Base-by-base conservation (phyloP, 2,797 vertebrate genomes). In the Cossypha caffra region DNA sequence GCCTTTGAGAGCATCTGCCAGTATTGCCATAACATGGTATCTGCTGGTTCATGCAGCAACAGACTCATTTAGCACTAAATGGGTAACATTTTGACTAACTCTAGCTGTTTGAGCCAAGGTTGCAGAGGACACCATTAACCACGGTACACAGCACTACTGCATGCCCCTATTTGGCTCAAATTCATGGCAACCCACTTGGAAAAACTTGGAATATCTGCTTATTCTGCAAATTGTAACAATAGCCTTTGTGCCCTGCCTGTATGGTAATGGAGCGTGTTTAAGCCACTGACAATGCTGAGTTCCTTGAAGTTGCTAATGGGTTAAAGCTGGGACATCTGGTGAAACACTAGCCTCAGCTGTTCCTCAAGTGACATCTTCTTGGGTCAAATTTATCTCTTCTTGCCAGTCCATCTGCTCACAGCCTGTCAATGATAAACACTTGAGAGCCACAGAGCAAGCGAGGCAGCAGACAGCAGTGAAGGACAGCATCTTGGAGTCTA, bases 311-410 rank as follows among this genome's bases (percentile, higher is more conserved):
- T 85, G 85, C 68, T 96, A 95, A 98, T 96, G 98, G 98, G 98
- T 99, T 98, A 98, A 98, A 79, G 95, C 90, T 92, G 75, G 90
- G 98, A 98, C 98, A 99, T 99, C 99, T 99, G 99, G 98, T 99
- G 99, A 99, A 99, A 99, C 94, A 97, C 96, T 98, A 99, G 97
- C 98, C 98, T 97, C 98, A 98, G 98, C 99, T 99, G 99, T 98
- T 98, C 96, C 98, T 98, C 94, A 98, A 97, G 97, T 98, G 98
- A 99, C 98, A 98, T 98, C 98, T 98, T 98, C 96, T 98, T 97
- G 97, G 97, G 97, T 98, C 98, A 98, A 98, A 98, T 99, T 98
- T 98, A 98, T 98, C 98, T 98, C 98, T 96, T 97, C 98, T 98
- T 92, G 97, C 97, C 96, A 98, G 97, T 98, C 98, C 98, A 99